These are phyloP conservation scores for Bolinopsis microptera DNA, from an alignment of 37 sponge, comb jelly and placozoan species.

Conservation along the genomic window DNA sequence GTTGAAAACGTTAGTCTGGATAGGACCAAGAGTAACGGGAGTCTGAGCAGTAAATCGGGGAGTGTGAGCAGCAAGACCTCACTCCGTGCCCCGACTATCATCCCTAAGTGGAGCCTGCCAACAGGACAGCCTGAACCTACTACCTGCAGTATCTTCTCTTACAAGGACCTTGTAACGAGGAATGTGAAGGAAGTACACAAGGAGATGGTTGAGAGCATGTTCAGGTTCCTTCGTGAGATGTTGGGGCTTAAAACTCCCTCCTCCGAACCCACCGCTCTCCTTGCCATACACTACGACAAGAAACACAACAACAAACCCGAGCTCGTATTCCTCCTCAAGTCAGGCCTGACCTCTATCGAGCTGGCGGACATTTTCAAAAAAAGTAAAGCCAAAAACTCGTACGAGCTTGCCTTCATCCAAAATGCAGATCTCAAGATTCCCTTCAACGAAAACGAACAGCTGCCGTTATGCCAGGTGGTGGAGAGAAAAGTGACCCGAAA, in stretches of 20 bases:
- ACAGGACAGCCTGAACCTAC: background rate
- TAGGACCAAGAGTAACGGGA: background rate
- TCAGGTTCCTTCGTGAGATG: conserved; percentile 5
- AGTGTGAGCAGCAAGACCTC: background rate
- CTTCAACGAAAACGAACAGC: background rate
- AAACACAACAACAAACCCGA: conserved; percentile 64
- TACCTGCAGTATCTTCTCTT: background rate
- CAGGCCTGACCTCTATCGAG: background rate
- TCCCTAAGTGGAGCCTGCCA: conserved; percentile 42
- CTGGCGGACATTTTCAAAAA: background rate
- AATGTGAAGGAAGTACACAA: background rate
- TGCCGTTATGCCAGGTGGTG: background rate
- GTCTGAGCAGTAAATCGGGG: background rate
- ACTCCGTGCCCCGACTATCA: background rate
- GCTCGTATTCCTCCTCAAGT: background rate
- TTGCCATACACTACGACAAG: background rate
- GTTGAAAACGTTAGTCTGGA: background rate
- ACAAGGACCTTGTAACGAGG: background rate
- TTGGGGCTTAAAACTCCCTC: background rate
- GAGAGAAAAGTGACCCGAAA: background rate
- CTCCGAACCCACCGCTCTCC: background rate
- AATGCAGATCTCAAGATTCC: background rate
- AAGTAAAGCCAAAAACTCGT: background rate
- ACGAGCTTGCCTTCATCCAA: conserved; percentile 25
- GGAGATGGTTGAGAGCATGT: conserved; percentile 8